Evolutionary conservation across 1,140 invertebrate genomes (phyloP).

Genomic region (Aphaenogaster rudis): DNA sequence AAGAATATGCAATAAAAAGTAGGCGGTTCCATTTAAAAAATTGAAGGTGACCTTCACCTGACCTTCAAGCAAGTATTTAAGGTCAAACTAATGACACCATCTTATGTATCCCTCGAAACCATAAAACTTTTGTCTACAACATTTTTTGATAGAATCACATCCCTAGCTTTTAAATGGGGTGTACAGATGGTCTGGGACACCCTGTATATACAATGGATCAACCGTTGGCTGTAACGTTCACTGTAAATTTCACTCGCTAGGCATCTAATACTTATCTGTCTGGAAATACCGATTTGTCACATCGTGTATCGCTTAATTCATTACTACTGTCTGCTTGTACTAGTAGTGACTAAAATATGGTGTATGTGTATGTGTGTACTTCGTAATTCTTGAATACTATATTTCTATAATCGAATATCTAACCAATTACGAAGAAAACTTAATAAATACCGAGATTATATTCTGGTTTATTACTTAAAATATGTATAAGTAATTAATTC

Average conservation of each 20-base stretch:
- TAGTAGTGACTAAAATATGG: conserved; percentile 30
- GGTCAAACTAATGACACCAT: too few relatives aligned
- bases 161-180: too few relatives aligned
- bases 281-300: conserved; percentile 28
- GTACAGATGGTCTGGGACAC: too few relatives aligned
- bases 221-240: conserved; percentile 28
- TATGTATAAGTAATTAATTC: conserved; percentile 58
- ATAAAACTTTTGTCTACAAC: too few relatives aligned
- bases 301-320: conserved; percentile 17
- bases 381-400: conserved; percentile 38
- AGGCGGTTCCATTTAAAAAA: too few relatives aligned
- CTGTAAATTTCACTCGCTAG: conserved; percentile 21
- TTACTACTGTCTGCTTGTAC: conserved; percentile 36
- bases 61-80: too few relatives aligned
- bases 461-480: conserved; percentile 38
- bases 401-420: conserved; percentile 31
- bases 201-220: conserved; percentile 8
- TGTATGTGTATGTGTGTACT: conserved; percentile 9
- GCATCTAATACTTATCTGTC: conserved; percentile 30
- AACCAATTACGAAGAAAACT: conserved; percentile 32
- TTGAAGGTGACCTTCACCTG: too few relatives aligned
- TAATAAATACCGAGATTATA: conserved; percentile 48
- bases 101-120: too few relatives aligned
- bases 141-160: too few relatives aligned
- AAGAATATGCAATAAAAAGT: too few relatives aligned